Conservation (phyloP, 92 coral and sea anemone species). For the Parazoanthus darwini region DNA sequence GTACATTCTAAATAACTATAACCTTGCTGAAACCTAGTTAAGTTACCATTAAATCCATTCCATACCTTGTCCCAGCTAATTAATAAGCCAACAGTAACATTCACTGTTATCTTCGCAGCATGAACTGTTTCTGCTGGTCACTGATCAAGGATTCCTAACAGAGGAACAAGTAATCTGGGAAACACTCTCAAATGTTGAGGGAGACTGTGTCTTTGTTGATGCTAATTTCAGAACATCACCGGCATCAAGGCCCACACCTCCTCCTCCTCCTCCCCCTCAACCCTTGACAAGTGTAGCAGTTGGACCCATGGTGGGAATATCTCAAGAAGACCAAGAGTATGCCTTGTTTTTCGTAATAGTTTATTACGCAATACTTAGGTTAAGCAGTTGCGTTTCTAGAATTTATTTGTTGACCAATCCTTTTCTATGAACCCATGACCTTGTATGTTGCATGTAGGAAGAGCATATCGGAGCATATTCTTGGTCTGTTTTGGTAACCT, state of each 20-base stretch:
- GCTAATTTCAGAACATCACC: constrained; percentile 73
- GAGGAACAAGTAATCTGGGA: constrained; percentile 97
- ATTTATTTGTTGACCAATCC: neutral
- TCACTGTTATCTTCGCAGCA: constrained; percentile 47
- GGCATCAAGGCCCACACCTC: constrained; percentile 47
- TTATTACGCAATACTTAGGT: neutral
- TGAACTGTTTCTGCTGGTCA: constrained; percentile 90
- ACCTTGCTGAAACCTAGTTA: no score
- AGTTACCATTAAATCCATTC: no score
- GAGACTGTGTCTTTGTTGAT: constrained; percentile 91
- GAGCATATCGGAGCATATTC: no score
- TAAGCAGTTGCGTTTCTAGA: no score
- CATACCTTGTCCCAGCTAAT: neutral
- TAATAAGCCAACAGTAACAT: neutral
- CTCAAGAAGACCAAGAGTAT: constrained; percentile 99
- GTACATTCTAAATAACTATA: no score
- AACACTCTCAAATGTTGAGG: constrained; percentile 91
- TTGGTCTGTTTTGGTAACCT: no score
- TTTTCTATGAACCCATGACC: neutral
- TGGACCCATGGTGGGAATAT: constrained; percentile 51
- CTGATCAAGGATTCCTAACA: constrained; percentile 97
- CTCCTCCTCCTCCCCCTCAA: constrained; percentile 29
- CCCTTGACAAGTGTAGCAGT: constrained; percentile 32
- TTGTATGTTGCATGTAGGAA: no score
- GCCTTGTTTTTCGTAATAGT: constrained; percentile 3